Evolutionary conservation across 2,113 vertebrate genomes (phyloP).

Genomic region (Tamias sibiricus): DNA sequence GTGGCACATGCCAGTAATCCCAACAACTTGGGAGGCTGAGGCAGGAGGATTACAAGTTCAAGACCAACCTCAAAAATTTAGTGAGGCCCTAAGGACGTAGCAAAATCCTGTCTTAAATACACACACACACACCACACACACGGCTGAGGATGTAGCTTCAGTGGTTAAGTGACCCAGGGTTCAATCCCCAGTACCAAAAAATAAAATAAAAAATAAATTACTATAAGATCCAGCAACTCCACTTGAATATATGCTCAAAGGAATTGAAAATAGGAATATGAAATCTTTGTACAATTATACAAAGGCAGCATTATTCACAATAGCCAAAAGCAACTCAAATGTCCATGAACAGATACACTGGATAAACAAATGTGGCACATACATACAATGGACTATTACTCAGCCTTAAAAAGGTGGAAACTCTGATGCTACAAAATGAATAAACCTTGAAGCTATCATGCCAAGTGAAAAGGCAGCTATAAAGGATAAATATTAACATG

Average conservation of each 20-base stretch:
- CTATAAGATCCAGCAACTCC: neutral
- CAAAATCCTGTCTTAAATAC: no score
- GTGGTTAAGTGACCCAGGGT: no score
- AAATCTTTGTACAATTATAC: neutral
- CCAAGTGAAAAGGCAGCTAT: neutral
- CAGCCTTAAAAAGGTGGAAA: slow-evolving; percentile 21
- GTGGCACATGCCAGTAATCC: no score
- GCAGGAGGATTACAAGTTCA: no score
- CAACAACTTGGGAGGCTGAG: no score
- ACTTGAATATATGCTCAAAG: neutral
- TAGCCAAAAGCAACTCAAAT: neutral
- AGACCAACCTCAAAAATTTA: no score
- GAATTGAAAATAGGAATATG: neutral
- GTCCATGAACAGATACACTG: neutral
- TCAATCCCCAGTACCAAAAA: no score
- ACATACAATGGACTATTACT: neutral
- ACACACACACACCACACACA: no score
- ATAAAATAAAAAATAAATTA: neutral
- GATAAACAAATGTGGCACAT: neutral
- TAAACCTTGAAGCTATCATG: neutral
- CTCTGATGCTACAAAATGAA: neutral
- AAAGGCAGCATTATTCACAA: neutral
- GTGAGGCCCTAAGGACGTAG: no score
- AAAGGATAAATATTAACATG: neutral
- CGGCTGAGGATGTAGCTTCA: no score